These are phyloP conservation scores for Dryocosmus kuriphilus DNA, from an alignment of 2,888 invertebrate genomes.

Conservation along the genomic window DNA sequence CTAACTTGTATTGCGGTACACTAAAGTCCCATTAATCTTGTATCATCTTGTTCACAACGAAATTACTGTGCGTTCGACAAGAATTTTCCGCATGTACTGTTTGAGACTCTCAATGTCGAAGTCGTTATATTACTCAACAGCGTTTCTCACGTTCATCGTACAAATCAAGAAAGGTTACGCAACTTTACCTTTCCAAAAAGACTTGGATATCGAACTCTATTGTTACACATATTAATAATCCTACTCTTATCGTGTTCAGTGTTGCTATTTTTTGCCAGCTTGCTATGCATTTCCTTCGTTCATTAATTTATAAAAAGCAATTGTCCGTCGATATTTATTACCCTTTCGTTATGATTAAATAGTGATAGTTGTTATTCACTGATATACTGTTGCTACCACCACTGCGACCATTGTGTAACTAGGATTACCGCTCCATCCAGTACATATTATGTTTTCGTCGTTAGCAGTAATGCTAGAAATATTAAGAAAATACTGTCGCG, in stretches of 20 bases:
- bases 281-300: background rate
- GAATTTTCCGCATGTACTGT: background rate
- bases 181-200: background rate
- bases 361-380: slow-evolving; percentile 5
- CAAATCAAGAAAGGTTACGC: background rate
- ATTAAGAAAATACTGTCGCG: slow-evolving; percentile 1
- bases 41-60: slow-evolving; percentile 15
- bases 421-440: slow-evolving; percentile 21
- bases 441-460: slow-evolving; percentile 16
- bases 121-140: background rate
- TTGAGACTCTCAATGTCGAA: background rate
- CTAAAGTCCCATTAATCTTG: background rate
- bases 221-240: background rate
- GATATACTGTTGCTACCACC: slow-evolving; percentile 21
- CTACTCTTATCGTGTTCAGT: slow-evolving; percentile 1
- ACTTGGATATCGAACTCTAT: background rate
- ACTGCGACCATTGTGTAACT: slow-evolving; percentile 32
- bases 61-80: background rate
- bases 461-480: slow-evolving; percentile 20
- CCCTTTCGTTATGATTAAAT: slow-evolving; percentile 11
- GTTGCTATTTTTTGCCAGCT: background rate
- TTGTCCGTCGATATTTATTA: slow-evolving; percentile 29
- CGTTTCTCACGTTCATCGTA: background rate
- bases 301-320: slow-evolving; percentile 24
- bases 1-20: background rate